A percentile compares a stretch with the other conserved stretches of the same genome.
phyloP scores from a whole-genome alignment of 1,140 invertebrate genomes.

The Delia radicum region DNA sequence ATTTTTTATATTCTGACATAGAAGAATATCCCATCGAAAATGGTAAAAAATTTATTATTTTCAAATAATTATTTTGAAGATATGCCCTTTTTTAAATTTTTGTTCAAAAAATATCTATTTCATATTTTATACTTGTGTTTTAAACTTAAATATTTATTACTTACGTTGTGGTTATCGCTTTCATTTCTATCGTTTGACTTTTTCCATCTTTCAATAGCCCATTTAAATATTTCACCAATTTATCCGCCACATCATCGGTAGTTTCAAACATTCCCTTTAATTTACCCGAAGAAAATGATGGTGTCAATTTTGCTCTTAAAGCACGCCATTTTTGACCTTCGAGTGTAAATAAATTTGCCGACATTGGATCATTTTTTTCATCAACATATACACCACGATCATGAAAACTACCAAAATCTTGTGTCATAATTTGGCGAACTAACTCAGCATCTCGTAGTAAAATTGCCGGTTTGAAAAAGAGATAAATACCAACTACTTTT shows the following conservation, averaged over 20 bases:
- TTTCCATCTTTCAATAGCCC: conserved; percentile 25
- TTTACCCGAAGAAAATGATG: conserved; percentile 62
- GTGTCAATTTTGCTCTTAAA: conserved; percentile 59
- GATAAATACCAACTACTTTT: conserved; percentile 46
- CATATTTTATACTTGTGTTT: no score
- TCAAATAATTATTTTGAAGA: no score
- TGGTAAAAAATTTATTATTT: no score
- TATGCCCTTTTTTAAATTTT: no score
- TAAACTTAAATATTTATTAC: no score
- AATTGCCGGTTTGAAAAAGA: conserved; percentile 46
- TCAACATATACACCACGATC: conserved; percentile 53
- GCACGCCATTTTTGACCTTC: conserved; percentile 58
- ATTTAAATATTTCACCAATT: conserved; percentile 44
- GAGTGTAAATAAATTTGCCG: conserved; percentile 56
- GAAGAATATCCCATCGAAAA: no score
- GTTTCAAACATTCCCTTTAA: conserved; percentile 61
- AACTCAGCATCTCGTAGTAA: conserved; percentile 57
- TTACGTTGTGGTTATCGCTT: conserved; percentile 39
- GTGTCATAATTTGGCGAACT: conserved; percentile 54
- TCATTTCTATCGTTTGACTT: conserved; percentile 36
- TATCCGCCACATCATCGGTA: conserved; percentile 54
- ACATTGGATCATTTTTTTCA: conserved; percentile 50
- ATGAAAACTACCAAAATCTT: conserved; percentile 55
- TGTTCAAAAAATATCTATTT: no score
- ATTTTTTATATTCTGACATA: no score